Evolutionary conservation across 2,797 vertebrate species (phyloP).

Genomic region (Varecia variegata): DNA sequence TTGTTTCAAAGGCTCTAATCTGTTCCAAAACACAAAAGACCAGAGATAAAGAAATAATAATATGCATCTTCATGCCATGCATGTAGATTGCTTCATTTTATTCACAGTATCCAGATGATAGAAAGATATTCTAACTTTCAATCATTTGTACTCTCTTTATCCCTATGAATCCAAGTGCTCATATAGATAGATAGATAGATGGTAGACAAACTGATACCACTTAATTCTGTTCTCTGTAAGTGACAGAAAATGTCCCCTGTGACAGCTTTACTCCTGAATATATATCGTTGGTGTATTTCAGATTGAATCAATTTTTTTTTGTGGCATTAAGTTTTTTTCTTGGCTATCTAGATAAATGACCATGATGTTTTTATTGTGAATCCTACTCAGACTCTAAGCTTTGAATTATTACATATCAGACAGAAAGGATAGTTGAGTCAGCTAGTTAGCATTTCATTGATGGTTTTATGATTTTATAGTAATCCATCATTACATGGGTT

Average conservation of each 20-base stretch:
- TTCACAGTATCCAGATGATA: neutral
- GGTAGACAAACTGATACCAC: neutral
- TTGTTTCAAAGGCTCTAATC: neutral
- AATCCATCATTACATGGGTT: accelerated
- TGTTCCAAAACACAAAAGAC: neutral
- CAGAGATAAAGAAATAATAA: neutral
- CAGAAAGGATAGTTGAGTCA: neutral
- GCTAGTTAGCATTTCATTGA: neutral
- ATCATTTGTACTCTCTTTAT: neutral
- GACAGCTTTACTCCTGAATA: neutral
- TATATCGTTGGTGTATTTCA: neutral
- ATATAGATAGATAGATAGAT: too few relatives aligned
- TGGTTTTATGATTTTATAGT: neutral
- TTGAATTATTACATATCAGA: neutral
- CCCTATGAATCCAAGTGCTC: neutral
- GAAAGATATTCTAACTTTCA: neutral
- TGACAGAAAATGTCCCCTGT: neutral
- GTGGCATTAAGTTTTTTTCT: neutral
- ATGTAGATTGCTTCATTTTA: neutral
- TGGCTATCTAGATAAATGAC: neutral
- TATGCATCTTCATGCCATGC: accelerated
- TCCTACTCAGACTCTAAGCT: neutral
- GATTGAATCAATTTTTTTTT: neutral
- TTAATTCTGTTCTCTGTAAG: neutral
- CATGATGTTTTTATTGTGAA: too few relatives aligned